Evolutionary conservation across 2,888 invertebrate species (phyloP).

Genomic region (Zeuzera pyrina): DNA sequence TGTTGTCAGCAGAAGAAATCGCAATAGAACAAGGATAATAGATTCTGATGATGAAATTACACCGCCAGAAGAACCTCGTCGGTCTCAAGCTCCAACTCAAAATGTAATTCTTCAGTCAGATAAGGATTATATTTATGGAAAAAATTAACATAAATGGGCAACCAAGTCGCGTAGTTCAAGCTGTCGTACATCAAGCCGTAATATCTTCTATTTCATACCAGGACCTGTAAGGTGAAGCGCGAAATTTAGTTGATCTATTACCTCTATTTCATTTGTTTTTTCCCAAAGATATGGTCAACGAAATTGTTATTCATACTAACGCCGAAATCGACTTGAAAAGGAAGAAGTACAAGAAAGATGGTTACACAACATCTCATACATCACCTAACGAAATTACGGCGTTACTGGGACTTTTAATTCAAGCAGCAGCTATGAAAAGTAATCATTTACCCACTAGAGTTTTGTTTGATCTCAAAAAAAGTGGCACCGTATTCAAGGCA

Average conservation of each 20-base stretch:
- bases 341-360: slow-evolving; percentile 1
- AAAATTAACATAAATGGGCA: too few species aligned
- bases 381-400: slow-evolving; percentile 1
- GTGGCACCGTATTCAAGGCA: slow-evolving; percentile 1
- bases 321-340: slow-evolving; percentile 2
- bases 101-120: neutral
- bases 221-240: slow-evolving; percentile 3
- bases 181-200: slow-evolving; percentile 1
- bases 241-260: slow-evolving; percentile 1
- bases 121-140: slow-evolving; percentile 1
- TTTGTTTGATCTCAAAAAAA: slow-evolving; percentile 1
- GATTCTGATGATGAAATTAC: neutral
- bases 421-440: slow-evolving; percentile 1
- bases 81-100: neutral
- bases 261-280: slow-evolving; percentile 2
- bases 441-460: slow-evolving; percentile 2
- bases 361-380: neutral
- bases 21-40: slow-evolving; percentile 1
- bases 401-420: slow-evolving; percentile 1
- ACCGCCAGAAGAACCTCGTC: neutral
- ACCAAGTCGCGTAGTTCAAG: slow-evolving; percentile 1
- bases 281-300: neutral
- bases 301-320: neutral
- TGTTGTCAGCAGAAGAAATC: neutral
- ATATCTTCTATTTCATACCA: neutral